These are phyloP conservation scores for Semicossyphus pulcher DNA, from an alignment of 2,113 vertebrate genomes.

Conservation along the genomic window DNA sequence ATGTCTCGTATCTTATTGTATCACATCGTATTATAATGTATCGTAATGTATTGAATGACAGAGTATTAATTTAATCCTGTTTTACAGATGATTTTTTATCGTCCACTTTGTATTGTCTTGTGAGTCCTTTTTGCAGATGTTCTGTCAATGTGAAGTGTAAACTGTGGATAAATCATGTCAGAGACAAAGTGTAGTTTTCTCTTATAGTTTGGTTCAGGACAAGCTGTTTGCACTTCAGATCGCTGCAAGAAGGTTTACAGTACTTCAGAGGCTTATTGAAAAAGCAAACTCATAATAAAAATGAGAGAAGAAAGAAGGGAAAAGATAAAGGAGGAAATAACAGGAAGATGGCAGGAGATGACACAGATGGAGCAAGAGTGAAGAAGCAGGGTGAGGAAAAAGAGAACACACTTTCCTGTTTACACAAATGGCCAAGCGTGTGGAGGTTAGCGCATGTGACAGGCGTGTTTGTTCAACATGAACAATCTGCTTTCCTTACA, in stretches of 20 bases:
- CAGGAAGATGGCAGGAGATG: constrained; percentile 10
- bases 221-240: constrained; percentile 33
- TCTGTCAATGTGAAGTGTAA: too few species aligned
- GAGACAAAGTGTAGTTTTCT: background rate
- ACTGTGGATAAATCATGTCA: background rate
- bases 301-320: background rate
- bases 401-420: constrained; percentile 37
- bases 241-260: constrained; percentile 11
- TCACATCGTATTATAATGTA: too few species aligned
- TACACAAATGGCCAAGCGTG: background rate
- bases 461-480: constrained; percentile 41
- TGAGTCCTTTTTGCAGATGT: too few species aligned
- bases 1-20: too few species aligned
- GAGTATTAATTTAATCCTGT: too few species aligned
- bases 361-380: background rate
- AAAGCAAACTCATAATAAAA: constrained; percentile 16
- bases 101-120: too few species aligned
- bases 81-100: too few species aligned
- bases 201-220: background rate
- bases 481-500: constrained; percentile 33
- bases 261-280: background rate
- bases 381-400: constrained; percentile 8
- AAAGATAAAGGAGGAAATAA: constrained; percentile 37
- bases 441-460: constrained; percentile 18
- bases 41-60: too few species aligned